Base-by-base conservation (phyloP, 2,113 vertebrate genomes). In the Desmodus rotundus region DNA sequence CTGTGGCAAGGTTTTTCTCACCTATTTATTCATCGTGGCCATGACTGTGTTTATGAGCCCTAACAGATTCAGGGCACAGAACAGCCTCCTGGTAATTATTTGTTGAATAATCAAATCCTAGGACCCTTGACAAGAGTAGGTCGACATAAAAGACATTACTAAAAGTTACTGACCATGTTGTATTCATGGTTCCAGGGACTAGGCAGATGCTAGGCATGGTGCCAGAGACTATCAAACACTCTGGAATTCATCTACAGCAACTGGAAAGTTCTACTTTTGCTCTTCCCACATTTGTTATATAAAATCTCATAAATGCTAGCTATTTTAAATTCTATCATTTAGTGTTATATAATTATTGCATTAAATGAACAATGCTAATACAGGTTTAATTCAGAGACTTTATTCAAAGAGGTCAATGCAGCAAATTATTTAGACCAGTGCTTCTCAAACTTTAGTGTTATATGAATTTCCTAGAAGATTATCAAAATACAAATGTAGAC, bases 401-500 rank as follows among this genome's bases (percentile, higher is more conserved):
- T 61, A 81, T 81, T 92, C 47, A 81, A 28, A 89, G 43, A 93
- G 47, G 4, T 92, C 78, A 85, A 84, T 45, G 54, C 0, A 70
- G 43, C 52, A 63, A 88, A 95, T 84, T 77, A 93, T 84, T 52
- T 72, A 54, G 19, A 85, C 4, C 33, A 95, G 22, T 68, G 68
- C n/a, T n/a, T 83, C 84, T 83, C 33, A 83, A 83, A 92, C 67
- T 68, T 56, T 45, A 88, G 61, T 43, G 22, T 36, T 14, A 52
- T 43, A 58, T 77, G 52, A 89, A 91, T 91, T 80, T 50, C 81
- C 41, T 52, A 5, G 43, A 61, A 52, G 16, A n/a, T 91, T 47
- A 94, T 86, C 65, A 87, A 95, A 95, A 83, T 72, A 50, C 67
- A 76, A 92, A 83, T 63, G 33, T 7, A 67, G 26, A 86, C 73